Evolutionary conservation across 1,140 invertebrate genomes (phyloP), one percentile per base, ranked within the genome.

Genomic region (Lysiphlebus fabarum): DNA sequence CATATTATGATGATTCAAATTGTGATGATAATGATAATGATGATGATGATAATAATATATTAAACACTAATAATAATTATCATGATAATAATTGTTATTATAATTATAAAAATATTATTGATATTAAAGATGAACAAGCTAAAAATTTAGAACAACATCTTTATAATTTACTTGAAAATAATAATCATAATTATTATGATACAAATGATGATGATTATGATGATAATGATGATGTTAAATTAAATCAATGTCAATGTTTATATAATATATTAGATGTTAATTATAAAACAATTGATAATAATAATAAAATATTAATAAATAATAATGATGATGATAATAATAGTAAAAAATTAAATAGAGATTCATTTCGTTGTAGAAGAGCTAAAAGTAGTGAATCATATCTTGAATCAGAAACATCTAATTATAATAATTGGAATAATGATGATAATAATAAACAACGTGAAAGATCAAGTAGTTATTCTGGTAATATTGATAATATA

Each of bases 141-240:
- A 61, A 58, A 33, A 54, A 56, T 26, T 55, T 68, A 6, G 66
- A 69, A 17, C 58, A 69, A 8, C 62, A 72, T 6, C 36, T 68
- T 34, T 70, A 68, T 53, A 69, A 67, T 37, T 58, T 65, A 34
- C 60, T 64, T 8, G 67, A 68, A 6, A 71, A 67, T 44, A 71
- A 67, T 44, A 74, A 80, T 14, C 75, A 77, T 49, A 69, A 76
- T 36, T 80, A 79, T 50, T 77, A 72, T 54, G 77, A 71, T 60
- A 77, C 17, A 26, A 26, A 26, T 26, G 75, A 80, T 14, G 74
- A 76, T 49, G 68, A 76, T 36, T 80, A 79, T 50, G 77, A 72
- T 53, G 77, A 71, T 60, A 77, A 77, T 50, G 77, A 79, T 26
- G 76, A 76, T 66, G 53, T 57, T 69, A 49, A 62, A 67, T 7